Evolutionary conservation across 2,113 vertebrate species (phyloP), one percentile per base, ranked within the genome.

Genomic region (Tetrax tetrax): DNA sequence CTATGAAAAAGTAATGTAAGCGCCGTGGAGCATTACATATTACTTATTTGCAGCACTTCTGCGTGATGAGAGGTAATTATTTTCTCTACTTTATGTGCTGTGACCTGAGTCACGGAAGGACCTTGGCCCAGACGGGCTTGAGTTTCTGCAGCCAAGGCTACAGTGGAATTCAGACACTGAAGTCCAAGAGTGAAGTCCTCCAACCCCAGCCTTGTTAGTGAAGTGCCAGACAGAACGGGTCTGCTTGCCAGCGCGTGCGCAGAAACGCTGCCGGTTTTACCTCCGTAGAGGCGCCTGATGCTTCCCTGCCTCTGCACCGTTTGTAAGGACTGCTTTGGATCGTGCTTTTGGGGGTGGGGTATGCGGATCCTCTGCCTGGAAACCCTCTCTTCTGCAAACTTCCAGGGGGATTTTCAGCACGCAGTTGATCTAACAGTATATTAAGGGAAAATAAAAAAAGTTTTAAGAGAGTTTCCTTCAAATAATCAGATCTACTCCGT

Each of bases 51-150:
- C 76, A 87, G 91, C 63, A 1, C 54, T 50, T 4, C n/a, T 91
- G n/a, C 2, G 4, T 57, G 74, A 45, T 4, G 66, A 90, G 78
- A 89, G 59, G 87, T 29, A 60, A 74, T 95, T 86, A 53, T 96
- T 96, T 91, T 79, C 83, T 57, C 77, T 78, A 2, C 71, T 86
- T 74, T 83, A 35, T 27, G 83, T 64, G 81, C 87, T 87, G 38
- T 18, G 76, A 33, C 74, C n/a, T 68, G 95, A 96, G 89, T 87
- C 96, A 89, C 21, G 0, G 83, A 68, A 93, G 93, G 94, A 91
- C 96, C 94, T 97, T 97, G 95, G 91, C 95, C 95, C 89, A 89
- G 83, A 6, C 87, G 90, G 48, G 50, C 48, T 17, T 6, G 66
- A 0, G 4, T 28, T 82, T 43, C 83, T 38, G 48, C 78, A 92